Base-by-base conservation (phyloP, 92 coral and sea anemone genomes). In the Zoanthus sansibaricus region DNA sequence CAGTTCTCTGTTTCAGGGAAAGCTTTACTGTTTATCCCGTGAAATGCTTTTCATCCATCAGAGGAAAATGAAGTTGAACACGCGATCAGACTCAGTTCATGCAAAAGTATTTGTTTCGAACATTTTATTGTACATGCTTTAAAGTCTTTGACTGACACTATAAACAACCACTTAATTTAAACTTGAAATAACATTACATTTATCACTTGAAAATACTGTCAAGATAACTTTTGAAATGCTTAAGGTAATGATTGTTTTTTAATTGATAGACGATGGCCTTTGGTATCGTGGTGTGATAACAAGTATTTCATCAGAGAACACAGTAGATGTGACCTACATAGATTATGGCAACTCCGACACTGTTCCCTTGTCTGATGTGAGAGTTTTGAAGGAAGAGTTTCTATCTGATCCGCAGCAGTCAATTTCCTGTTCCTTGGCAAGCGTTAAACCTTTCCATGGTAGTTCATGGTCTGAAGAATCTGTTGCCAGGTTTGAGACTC, bases 261-360 rank as follows among this genome's bases (percentile, higher is more conserved):
- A 62, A 17, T 62, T 46, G 61, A 6, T 73, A 92, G 98, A 48
- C 48, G 96, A 94, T 76, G 78, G 75, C 76, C 83, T 91, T 14
- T 94, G 98, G 98, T 88, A 93, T 85, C 88, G 98, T 78, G 93
- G 88, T 74, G 84, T 64, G 16, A 83, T 94, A 9, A 55, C 84
- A 3, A 55, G 78, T 33, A 84, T 94, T 25, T 17, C 75, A 18
- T 75, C 78, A 44, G 58, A 67, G 14, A 83, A 62, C 68, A 83
- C 75, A 10, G 76, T 95, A 13, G 86, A 89, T 52, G 92, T 95
- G 73, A 73, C 9, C 15, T 95, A 86, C 83, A 79, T 94, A 0
- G 98, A 95, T 75, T 95, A 87, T 71, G 98, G 98, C 1, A 95
- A 95, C 68, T 68, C 52, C 10, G 95, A 92, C 79, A 77, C 75